Evolutionary conservation across 2,888 invertebrate species (phyloP).

Genomic region (Pyrrhosoma nymphula): DNA sequence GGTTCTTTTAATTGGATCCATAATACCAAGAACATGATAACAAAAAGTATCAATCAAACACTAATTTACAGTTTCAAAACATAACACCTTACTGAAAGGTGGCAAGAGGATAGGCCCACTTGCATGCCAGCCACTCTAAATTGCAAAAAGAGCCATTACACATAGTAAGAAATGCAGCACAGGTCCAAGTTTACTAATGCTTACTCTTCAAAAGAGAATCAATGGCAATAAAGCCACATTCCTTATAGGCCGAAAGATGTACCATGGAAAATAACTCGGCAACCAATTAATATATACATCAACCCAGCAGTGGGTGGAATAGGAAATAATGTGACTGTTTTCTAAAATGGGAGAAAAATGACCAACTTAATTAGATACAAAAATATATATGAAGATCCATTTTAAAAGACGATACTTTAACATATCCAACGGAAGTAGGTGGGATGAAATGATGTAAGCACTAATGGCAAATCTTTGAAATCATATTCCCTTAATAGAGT

Average conservation of each 20-base stretch:
- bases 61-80: conserved; percentile 62
- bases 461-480: conserved; percentile 43
- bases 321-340: conserved; percentile 15
- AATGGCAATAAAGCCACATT: conserved; percentile 60
- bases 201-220: conserved; percentile 39
- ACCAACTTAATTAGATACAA: conserved; percentile 53
- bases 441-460: conserved; percentile 4
- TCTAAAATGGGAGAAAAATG: conserved; percentile 26
- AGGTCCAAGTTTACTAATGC: conserved; percentile 14
- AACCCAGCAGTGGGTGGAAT: background rate
- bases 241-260: conserved; percentile 58
- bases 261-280: conserved; percentile 54
- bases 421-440: conserved; percentile 34
- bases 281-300: conserved; percentile 44
- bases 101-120: conserved; percentile 52
- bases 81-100: conserved; percentile 49
- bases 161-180: conserved; percentile 45
- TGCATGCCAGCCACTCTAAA: conserved; percentile 64
- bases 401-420: conserved; percentile 15
- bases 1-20: conserved; percentile 65
- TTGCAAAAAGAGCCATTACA: conserved; percentile 40
- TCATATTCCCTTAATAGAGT: conserved; percentile 39
- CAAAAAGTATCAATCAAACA: conserved; percentile 50
- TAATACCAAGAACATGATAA: conserved; percentile 65
- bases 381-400: conserved; percentile 56